Base-by-base conservation (phyloP, 1,140 invertebrate genomes). In the Bombus haemorrhoidalis region DNA sequence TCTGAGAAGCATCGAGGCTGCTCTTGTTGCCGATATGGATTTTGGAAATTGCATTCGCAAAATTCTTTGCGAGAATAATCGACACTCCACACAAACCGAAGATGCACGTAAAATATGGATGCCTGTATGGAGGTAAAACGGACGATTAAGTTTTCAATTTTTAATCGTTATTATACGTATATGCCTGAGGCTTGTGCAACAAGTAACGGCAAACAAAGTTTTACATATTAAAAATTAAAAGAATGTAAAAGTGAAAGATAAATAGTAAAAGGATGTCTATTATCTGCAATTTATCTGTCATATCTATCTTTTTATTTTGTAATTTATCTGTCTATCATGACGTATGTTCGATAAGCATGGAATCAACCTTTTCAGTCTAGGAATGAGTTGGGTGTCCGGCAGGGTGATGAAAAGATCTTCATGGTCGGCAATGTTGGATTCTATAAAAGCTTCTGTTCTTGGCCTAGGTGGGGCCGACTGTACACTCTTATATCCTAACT, bases 121-220 rank as follows among this genome's bases (percentile, higher is more conserved):
- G 72, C 97, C 97, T 25, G 94, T 97, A 74, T 97, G 97, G 97
- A 96, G 97, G 97, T 97, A 95, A 94, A 57, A 39, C 3, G 22
- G 25, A 18, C 3, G 9, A 43, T 41, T 4, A 10, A 59, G 2
- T 34, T 4, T 39, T 28, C 1, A 5, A 12, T n/a, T n/a, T 69
- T 13, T 12, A n/a, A 5, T 62, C 12, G 12, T 62, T 13, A 13
- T 13, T 62, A n/a, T 1, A 62, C 12, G 28, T 13, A 13, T 12
- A n/a, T 62, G 3, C 1, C 47, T 6, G 47, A 22, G 18, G 1
- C 15, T 1, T 53, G 47, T 18, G 47, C 47, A 53, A 53, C 18
- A 0, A 22, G 47, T 22, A 53, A 53, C 5, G 47, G 18, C 0
- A 6, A 18, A 18, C 47, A 18, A 22, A 18, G 18, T 53, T 53